Evolutionary conservation across 1,140 invertebrate species (phyloP), one percentile per base, ranked within the genome.

Genomic region (Parapsyche elsis): DNA sequence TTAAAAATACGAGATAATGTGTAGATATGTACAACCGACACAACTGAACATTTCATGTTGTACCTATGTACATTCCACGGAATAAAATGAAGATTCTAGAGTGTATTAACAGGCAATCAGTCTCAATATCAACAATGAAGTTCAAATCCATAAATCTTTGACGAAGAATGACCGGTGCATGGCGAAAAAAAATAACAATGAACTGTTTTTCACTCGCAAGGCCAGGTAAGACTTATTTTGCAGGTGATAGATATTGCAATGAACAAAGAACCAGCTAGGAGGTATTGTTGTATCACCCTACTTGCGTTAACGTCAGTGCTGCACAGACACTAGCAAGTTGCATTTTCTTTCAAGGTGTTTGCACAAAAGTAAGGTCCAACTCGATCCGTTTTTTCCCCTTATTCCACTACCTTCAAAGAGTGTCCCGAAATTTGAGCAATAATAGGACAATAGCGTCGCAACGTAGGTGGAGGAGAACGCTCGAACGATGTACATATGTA

Each of bases 361-460:
- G 81, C 81, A 83, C 79, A 83, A 82, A 82, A 78, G 79, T 82
- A 80, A 83, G 81, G 81, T 83, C 70, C 79, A 75, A 73, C 73
- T 79, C 59, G 64, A 74, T 80, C 49, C 38, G 21, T 79, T 83
- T 83, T 83, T 80, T 81, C 67, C 24, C 49, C 76, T 16, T 30
- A 45, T 67, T 61, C 24, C 49, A 64, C 24, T 30, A 45, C 4
- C 16, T 16, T 53, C 16, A 53, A 53, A 53, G 44, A 75, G 16
- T 44, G 26, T 76, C 70, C 49, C 71, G 59, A 71, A 57, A 26
- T 46, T 81, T 71, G 75, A 79, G 61, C 61, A 76, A 79, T 67
- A 76, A 80, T 82, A 49, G 78, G 71, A 83, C 81, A 83, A 83
- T 83, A 76, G 26, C 21, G 61, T 64, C 7, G 80, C 81, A 71